Evolutionary conservation across 2,888 invertebrate genomes (phyloP).

Genomic region (Aproaerema taeniolella): DNA sequence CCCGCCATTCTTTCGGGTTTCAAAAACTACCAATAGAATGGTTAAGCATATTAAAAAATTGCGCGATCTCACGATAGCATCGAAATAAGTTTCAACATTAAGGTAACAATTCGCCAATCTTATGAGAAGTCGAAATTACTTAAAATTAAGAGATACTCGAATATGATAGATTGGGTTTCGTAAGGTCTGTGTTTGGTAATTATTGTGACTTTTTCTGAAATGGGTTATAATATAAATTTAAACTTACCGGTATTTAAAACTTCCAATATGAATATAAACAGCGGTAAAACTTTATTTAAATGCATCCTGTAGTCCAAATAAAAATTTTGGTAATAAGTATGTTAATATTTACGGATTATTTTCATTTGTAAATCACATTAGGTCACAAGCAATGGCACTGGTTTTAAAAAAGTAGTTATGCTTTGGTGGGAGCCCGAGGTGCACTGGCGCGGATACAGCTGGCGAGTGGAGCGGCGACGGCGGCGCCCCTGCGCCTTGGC

Average conservation of each 20-base stretch:
- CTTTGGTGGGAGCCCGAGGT: conserved; percentile 38
- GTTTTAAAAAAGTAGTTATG: conserved; percentile 24
- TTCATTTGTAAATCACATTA: conserved; percentile 19
- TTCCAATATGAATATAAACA: conserved; percentile 30
- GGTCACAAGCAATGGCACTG: conserved; percentile 29
- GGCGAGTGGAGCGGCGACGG: conserved; percentile 37
- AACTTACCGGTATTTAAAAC: conserved; percentile 37
- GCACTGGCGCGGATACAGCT: conserved; percentile 41
- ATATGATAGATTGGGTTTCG: too few species aligned
- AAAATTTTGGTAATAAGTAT: too few species aligned
- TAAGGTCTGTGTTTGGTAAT: too few species aligned
- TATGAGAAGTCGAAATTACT: too few species aligned
- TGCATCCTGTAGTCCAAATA: conserved; percentile 15
- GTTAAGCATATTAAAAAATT: conserved; percentile 4
- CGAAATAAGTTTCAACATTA: conserved; percentile 9
- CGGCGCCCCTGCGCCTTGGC: conserved; percentile 27
- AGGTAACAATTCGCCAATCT: too few species aligned
- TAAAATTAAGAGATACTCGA: too few species aligned
- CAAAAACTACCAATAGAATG: too few species aligned
- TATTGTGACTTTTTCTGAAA: too few species aligned
- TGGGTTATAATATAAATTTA: neutral
- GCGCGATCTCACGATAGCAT: conserved; percentile 6
- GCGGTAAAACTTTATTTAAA: conserved; percentile 14
- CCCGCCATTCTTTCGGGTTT: too few species aligned
- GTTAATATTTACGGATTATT: neutral